phyloP scores from a whole-genome alignment of 2,797 vertebrate species.

The Hypotaenidia okinawae region DNA sequence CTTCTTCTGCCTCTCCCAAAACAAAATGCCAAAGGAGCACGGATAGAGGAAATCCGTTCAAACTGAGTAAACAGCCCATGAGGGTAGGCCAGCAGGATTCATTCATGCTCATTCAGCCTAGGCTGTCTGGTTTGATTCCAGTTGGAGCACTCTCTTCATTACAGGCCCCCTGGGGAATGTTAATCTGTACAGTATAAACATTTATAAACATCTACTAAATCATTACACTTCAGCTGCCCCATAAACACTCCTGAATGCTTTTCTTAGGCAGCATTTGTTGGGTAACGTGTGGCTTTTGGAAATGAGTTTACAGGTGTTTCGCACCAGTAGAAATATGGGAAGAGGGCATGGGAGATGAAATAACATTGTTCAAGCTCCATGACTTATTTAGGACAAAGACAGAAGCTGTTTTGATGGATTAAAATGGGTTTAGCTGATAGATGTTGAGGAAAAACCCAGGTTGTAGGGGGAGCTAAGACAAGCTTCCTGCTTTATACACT shows the following conservation, averaged over 20 bases:
- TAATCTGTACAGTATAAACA: conserved; percentile 79
- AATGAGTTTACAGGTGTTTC: conserved; percentile 58
- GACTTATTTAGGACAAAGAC: conserved; percentile 14
- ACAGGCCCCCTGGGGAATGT: conserved; percentile 75
- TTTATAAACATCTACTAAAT: conserved; percentile 81
- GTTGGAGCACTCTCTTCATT: conserved; percentile 74
- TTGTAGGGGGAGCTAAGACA: neutral
- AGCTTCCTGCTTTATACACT: neutral
- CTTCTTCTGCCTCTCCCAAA: conserved; percentile 43
- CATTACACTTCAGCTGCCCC: conserved; percentile 78
- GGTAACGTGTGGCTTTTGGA: conserved; percentile 57
- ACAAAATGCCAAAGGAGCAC: conserved; percentile 40
- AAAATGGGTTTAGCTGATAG: neutral
- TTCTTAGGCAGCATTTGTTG: conserved; percentile 60
- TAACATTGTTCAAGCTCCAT: conserved; percentile 50
- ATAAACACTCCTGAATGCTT: conserved; percentile 76
- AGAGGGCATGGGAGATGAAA: conserved; percentile 56
- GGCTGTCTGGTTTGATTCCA: conserved; percentile 74
- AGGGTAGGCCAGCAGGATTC: conserved; percentile 72
- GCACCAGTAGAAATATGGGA: conserved; percentile 28
- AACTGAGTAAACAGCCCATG: conserved; percentile 62
- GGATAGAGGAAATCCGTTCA: conserved; percentile 67
- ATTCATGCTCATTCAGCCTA: conserved; percentile 69
- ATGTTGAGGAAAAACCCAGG: neutral
- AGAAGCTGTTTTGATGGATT: conserved; percentile 19